Evolutionary conservation across 2,888 invertebrate species (phyloP), one percentile per base, ranked within the genome.

Genomic region (Dicranocentrus wangi): DNA sequence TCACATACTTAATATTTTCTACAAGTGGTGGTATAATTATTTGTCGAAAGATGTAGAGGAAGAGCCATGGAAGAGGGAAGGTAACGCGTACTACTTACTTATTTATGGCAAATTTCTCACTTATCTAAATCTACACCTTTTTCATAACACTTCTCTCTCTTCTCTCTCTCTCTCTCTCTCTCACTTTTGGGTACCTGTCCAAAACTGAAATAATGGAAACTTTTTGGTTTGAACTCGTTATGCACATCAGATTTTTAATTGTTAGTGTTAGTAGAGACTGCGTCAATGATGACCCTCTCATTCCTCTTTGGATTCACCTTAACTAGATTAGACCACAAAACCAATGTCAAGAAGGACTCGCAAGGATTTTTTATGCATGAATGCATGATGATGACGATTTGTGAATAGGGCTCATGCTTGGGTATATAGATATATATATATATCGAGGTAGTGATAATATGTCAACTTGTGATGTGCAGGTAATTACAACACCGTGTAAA

Each of bases 201-300:
- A 51, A 51, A 51, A 19, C 55, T 15, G 58, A 23, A 58, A 27
- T 15, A 21, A 13, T 21, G 25, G 58, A 23, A 51, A 58, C 58
- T 69, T 53, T 55, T 39, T 69, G 51, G n/a, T 51, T 51, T 17
- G 51, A 19, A 17, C 17, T 51, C 51, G 19, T 51, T 51, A 51
- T 51, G 10, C 10, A 17, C 51, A 8, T 17, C 51, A 51, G 19
- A 51, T 55, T 55, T 8, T 55, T 32, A 43, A 43, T 13, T 60
- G 7, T 28, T 47, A 43, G 25, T 60, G 28, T n/a, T n/a, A n/a
- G n/a, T n/a, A n/a, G 1, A 51, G 43, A 2, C 47, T 72, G 68
- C 73, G 73, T 73, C 80, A 80, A 17, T 15, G 73, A 60, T 80
- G 80, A 80, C 80, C 80, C 80, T 73, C 71, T 66, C 51, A 73